These are phyloP conservation scores for Amblyopsis rosae DNA, from an alignment of 2,113 vertebrate genomes.

Conservation along the genomic window DNA sequence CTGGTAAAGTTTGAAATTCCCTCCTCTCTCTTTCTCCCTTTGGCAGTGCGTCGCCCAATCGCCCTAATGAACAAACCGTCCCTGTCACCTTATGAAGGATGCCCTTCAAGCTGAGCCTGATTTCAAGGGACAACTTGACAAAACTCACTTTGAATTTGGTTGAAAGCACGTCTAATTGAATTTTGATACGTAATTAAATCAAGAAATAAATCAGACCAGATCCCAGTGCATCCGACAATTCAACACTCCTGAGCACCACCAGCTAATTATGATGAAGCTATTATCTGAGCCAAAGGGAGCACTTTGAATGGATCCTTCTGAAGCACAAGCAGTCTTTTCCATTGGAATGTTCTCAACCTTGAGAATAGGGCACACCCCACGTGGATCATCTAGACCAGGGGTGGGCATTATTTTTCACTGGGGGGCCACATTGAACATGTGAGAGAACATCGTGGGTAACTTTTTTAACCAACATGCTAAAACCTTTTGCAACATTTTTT, in stretches of 20 bases:
- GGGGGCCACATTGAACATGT: too few species aligned
- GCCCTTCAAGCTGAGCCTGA: constrained; percentile 69
- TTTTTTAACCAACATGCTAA: too few species aligned
- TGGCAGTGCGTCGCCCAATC: too few species aligned
- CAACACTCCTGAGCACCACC: constrained; percentile 74
- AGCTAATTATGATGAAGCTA: constrained; percentile 82
- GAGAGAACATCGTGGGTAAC: too few species aligned
- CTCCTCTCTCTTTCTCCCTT: too few species aligned
- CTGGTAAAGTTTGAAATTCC: too few species aligned
- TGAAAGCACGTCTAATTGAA: constrained; percentile 82
- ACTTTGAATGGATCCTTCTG: constrained; percentile 66
- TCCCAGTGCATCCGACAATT: constrained; percentile 76
- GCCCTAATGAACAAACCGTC: too few species aligned
- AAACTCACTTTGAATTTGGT: constrained; percentile 75
- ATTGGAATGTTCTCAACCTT: constrained; percentile 69
- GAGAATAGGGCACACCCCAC: constrained; percentile 60
- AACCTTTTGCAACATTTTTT: too few species aligned
- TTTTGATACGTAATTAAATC: constrained; percentile 84
- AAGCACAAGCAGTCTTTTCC: constrained; percentile 54
- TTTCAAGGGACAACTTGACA: constrained; percentile 75
- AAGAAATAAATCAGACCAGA: constrained; percentile 80
- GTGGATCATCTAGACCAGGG: constrained; percentile 24
- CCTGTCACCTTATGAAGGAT: too few species aligned
- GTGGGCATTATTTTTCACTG: too few species aligned
- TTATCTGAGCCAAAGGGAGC: constrained; percentile 74